Base-by-base conservation (phyloP, 1,140 invertebrate species). In the Stegodyphus dumicola region DNA sequence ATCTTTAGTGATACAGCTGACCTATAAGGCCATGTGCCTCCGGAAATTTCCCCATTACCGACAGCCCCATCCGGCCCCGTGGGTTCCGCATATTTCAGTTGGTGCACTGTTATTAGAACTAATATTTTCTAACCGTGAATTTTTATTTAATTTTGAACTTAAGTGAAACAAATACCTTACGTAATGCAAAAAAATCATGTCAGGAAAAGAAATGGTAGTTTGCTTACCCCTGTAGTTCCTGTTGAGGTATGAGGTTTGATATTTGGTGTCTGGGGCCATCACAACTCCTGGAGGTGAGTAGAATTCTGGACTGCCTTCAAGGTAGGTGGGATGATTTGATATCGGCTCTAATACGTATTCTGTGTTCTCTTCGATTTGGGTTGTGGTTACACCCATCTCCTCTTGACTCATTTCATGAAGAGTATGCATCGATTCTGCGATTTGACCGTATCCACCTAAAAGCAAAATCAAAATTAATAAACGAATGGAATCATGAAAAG, bases 251-350 rank as follows among this genome's bases (percentile, higher is more conserved):
- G 88, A 87, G 65, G 89, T 88, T 69, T 89, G 88, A 86, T 89
- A 91, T 87, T 91, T 91, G 53, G 89, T 88, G 51, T 91, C 91
- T 13, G 88, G 89, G 53, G 90, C 89, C 85, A 90, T 90, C 7
- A 89, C 91, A 73, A 91, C 91, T 87, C 93, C 93, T 4, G 52
- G 15, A 52, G 70, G 71, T 1, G 85, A 77, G 88, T 96, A 96
- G 88, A 95, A 95, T 88, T 96, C 95, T 65, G 94, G 94, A 88
- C 93, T 94, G 88, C 92, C 92, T 78, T 95, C 95, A 48, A 89
- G 89, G 87, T 90, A 91, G 86, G 69, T 67, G 71, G 85, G 87
- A 13, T 87, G 87, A 18, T 81, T 79, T 67, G 89, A 88, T 6
- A 88, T 84, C 70, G 83, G 87, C 56, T 94, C 92, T 49, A 94